Conservation (phyloP, 2,797 vertebrate species). For the Gymnoscopelus braueri region DNA sequence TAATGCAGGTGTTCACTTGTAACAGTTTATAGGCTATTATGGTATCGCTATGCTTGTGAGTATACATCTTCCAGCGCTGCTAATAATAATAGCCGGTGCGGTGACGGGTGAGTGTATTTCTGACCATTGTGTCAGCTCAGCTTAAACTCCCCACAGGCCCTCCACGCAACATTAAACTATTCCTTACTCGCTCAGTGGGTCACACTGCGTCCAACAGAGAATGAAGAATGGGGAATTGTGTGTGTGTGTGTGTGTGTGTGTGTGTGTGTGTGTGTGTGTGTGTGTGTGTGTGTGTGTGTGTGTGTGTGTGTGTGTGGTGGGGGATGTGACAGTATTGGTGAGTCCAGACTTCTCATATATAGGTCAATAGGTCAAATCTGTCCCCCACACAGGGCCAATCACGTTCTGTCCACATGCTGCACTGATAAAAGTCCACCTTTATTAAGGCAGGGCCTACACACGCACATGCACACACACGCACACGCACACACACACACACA, state of each 20-base stretch:
- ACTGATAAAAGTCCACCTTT: slow-evolving; percentile 8
- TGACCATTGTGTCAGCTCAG: slow-evolving; percentile 16
- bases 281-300: too few species aligned
- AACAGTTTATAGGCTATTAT: too few species aligned
- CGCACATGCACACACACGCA: too few species aligned
- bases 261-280: too few species aligned
- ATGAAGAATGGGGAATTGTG: neutral
- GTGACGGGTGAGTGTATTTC: slow-evolving; percentile 38
- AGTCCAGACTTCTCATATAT: slow-evolving; percentile 35
- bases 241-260: too few species aligned
- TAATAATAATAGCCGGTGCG: slow-evolving; percentile 28
- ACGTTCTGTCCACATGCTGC: slow-evolving; percentile 10
- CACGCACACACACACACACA: too few species aligned
- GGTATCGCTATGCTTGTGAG: too few species aligned
- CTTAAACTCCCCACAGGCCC: slow-evolving; percentile 17
- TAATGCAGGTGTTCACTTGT: too few species aligned
- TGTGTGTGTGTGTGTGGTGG: slow-evolving; percentile 8
- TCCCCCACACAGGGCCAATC: slow-evolving; percentile 9
- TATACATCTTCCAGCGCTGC: neutral
- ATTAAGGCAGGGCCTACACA: neutral
- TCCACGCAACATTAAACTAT: slow-evolving; percentile 15
- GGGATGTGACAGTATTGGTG: slow-evolving; percentile 37
- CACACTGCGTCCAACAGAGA: slow-evolving; percentile 24
- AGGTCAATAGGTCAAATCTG: slow-evolving; percentile 20
- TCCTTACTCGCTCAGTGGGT: slow-evolving; percentile 21